Evolutionary conservation across 2,888 invertebrate species (phyloP), one percentile per base, ranked within the genome.

Genomic region (Mesorhabditis spiculigera): DNA sequence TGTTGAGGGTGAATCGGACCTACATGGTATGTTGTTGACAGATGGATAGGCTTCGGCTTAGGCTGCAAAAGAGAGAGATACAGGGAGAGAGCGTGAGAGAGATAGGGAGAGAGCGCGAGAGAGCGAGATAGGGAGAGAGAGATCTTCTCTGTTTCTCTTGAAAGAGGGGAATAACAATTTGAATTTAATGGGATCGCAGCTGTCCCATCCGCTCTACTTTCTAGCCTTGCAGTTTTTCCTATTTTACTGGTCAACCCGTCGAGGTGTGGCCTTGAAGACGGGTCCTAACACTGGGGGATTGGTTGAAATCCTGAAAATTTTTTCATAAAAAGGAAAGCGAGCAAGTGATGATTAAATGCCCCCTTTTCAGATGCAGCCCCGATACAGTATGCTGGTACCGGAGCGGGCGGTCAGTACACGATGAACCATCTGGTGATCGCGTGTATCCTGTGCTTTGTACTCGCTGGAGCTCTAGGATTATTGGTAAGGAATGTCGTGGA

Each of bases 391-490:
- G 58, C 58, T 2, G 8, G 10, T 13, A 13, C 58, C 10, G 58
- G 16, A 10, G 3, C n/a, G 8, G 16, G 63, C 28, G 41, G 63
- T 10, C 8, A n/a, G 63, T 63, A 28, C 58, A 28, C 63, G 63
- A n/a, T 10, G 41, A 28, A 63, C 28, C n/a, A 28, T n/a, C 16
- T 75, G 41, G 75, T 77, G 43, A 63, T 84, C 58, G 79, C 77
- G 5, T 76, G 82, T 62, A 65, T 81, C 45, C 63, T 75, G 8
- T 75, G 80, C 4, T 67, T 81, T 45, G 69, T 78, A n/a, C 61
- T 79, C 16, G 78, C 82, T n/a, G 68, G 77, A 5, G 62, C 72
- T n/a, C 58, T 79, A 64, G 84, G 84, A n/a, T 79, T 79, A 66
- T 50, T 82, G 58, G 79, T 79, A 43, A 75, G 78, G 1, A 28